phyloP scores from a whole-genome alignment of 2,113 vertebrate species.

The Hippocampus abdominalis region DNA sequence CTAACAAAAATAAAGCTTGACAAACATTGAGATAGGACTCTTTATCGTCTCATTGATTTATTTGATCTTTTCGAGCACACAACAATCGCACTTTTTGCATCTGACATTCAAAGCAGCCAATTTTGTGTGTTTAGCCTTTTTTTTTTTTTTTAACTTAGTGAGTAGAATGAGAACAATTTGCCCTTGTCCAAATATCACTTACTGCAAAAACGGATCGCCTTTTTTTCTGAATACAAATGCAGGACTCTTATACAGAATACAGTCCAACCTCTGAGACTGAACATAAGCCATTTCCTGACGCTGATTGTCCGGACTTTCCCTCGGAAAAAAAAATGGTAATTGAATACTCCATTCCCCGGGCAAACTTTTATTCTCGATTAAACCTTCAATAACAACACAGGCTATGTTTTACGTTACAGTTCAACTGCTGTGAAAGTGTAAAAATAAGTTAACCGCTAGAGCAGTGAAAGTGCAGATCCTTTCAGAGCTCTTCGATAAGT shows the following conservation, averaged over 20 bases:
- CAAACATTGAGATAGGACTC: not conserved
- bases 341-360: not conserved
- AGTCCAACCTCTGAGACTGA: not conserved
- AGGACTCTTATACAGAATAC: not conserved
- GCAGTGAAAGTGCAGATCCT: not conserved
- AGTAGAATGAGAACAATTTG: not conserved
- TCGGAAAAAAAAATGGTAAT: not conserved
- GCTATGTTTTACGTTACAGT: not conserved
- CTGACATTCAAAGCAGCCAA: not conserved
- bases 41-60: not conserved
- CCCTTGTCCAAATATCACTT: not conserved
- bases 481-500: not conserved
- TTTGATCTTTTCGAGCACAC: not conserved
- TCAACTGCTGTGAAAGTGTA: not conserved
- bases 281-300: not conserved
- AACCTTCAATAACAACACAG: not conserved
- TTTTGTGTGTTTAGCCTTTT: not conserved
- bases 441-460: not conserved
- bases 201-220: not conserved
- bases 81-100: not conserved
- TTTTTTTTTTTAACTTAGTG: not conserved
- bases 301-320: not conserved
- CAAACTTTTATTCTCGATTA: not conserved
- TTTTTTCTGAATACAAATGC: not conserved
- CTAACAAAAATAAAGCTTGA: constrained; percentile 36